Percentiles rank a stretch among this genome's conserved stretches.
Conservation (phyloP, 2,888 invertebrate species). For the Dolomedes plantarius region DNA sequence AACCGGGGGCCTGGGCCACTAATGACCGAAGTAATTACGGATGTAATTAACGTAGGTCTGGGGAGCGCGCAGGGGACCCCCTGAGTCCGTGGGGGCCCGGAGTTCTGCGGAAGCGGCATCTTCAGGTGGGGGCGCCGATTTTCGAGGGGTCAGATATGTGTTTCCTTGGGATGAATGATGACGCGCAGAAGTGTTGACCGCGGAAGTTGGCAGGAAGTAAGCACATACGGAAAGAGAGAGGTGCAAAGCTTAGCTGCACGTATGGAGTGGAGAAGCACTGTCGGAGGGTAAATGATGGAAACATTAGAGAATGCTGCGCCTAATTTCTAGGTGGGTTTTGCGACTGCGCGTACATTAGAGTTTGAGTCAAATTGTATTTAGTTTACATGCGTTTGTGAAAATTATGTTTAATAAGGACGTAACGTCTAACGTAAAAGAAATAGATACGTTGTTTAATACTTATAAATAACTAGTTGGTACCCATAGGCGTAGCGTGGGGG, state of each 20-base stretch:
- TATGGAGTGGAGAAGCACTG: background rate
- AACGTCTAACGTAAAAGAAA: no score
- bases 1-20: constrained; percentile 60
- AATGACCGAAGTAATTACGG: constrained; percentile 71
- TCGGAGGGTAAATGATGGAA: background rate
- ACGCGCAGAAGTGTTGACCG: background rate
- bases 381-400: no score
- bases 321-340: no score
- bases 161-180: constrained; percentile 9
- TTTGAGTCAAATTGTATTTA: no score
- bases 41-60: constrained; percentile 68
- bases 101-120: background rate
- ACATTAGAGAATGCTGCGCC: background rate
- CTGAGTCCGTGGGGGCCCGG: background rate
- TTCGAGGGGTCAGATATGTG: constrained; percentile 8
- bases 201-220: background rate
- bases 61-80: constrained; percentile 23
- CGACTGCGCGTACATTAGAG: no score
- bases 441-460: no score
- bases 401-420: no score
- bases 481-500: no score
- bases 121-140: background rate
- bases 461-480: no score
- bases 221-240: no score
- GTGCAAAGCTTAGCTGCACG: no score